Conservation (phyloP, 2,888 invertebrate species). For the Unio delphinus region DNA sequence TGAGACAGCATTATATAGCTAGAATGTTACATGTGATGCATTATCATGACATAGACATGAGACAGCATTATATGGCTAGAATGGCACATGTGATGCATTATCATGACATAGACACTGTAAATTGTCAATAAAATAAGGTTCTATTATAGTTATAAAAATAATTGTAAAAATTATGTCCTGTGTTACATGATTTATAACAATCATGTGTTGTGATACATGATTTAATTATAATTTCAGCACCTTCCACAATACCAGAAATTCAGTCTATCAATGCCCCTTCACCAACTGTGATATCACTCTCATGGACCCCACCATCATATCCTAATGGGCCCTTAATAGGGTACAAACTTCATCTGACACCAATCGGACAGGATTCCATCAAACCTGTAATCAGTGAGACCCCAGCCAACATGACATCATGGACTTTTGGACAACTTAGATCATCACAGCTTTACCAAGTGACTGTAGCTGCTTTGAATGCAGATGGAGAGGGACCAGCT, state of each 20-base stretch:
- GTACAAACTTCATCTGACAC: conserved; percentile 83
- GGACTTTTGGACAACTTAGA: conserved; percentile 57
- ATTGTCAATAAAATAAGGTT: too few relatives aligned
- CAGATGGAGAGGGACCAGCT: conserved; percentile 56
- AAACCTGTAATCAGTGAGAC: conserved; percentile 43
- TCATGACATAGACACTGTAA: too few relatives aligned
- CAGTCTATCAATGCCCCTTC: conserved; percentile 78
- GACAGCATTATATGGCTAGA: too few relatives aligned
- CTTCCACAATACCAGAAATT: conserved; percentile 83
- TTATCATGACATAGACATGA: too few relatives aligned
- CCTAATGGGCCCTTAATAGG: conserved; percentile 90
- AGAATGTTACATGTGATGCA: too few relatives aligned
- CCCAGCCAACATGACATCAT: conserved; percentile 44
- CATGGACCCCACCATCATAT: conserved; percentile 90
- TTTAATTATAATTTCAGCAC: conserved; percentile 76
- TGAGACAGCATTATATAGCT: too few relatives aligned
- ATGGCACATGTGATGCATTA: too few relatives aligned
- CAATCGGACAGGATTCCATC: conserved; percentile 65
- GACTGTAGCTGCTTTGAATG: conserved; percentile 53
- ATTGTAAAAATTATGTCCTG: neutral
- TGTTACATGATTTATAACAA: too few relatives aligned
- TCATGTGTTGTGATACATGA: too few relatives aligned
- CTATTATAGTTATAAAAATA: too few relatives aligned
- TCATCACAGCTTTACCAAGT: conserved; percentile 49
- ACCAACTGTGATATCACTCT: conserved; percentile 86